A percentile compares a stretch with the other conserved stretches of the same genome.
Evolutionary conservation across 2,888 invertebrate species (phyloP).

Genomic region (Pachycephus smyrnensis): DNA sequence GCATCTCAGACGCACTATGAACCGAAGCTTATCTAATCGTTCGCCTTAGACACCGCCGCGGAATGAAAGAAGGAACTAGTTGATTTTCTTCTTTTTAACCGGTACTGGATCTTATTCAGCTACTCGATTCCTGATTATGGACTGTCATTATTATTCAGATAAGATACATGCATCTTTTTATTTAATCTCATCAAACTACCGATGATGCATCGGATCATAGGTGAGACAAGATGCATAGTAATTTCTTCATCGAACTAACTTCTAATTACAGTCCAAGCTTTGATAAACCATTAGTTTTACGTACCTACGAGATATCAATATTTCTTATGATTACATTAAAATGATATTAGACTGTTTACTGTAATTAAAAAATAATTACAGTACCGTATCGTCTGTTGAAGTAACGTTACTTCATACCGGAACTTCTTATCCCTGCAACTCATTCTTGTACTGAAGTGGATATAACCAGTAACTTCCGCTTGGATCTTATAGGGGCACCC

Average conservation of each 20-base stretch:
- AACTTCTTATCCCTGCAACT: background rate
- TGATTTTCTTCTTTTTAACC: conserved; percentile 12
- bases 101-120: background rate
- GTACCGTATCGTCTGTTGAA: background rate
- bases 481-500: background rate
- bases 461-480: background rate
- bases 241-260: background rate
- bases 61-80: conserved; percentile 45
- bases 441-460: background rate
- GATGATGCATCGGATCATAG: background rate
- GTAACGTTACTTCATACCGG: background rate
- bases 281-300: background rate
- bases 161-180: no score
- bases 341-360: background rate
- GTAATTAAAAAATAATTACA: background rate
- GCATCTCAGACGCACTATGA: conserved; percentile 63
- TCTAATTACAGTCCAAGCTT: background rate
- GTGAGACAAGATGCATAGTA: background rate
- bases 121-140: background rate
- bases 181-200: background rate
- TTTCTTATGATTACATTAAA: background rate
- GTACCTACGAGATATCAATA: background rate
- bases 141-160: no score
- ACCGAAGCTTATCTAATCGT: conserved; percentile 64
- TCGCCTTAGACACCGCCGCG: conserved; percentile 42